These are phyloP conservation scores for Diplolepis rosae DNA, from an alignment of 2,888 invertebrate species.

Conservation along the genomic window DNA sequence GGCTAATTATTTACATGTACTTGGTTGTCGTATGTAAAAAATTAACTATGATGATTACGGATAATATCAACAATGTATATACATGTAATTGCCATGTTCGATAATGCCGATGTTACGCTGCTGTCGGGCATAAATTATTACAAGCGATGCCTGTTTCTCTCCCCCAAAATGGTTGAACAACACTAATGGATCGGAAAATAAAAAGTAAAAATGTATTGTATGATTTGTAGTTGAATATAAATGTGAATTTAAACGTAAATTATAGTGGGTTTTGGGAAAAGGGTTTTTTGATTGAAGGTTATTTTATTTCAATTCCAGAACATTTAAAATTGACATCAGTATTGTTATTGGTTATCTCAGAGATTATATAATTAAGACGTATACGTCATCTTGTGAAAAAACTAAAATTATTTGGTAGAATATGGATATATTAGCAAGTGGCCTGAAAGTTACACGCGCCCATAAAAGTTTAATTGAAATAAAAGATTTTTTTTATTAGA, in stretches of 20 bases:
- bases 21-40: conserved; percentile 51
- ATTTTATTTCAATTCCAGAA: neutral
- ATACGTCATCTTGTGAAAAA: too few relatives aligned
- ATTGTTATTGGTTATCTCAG: too few relatives aligned
- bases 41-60: conserved; percentile 59
- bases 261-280: neutral
- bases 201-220: neutral
- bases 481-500: too few relatives aligned
- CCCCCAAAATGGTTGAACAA: neutral
- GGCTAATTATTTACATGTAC: conserved; percentile 51
- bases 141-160: neutral
- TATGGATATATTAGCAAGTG: too few relatives aligned
- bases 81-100: conserved; percentile 57
- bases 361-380: too few relatives aligned
- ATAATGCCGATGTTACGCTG: conserved; percentile 31
- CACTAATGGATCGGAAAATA: neutral
- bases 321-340: too few relatives aligned
- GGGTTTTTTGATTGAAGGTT: neutral
- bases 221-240: neutral
- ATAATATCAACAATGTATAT: conserved; percentile 53
- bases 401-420: too few relatives aligned
- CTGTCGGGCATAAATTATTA: neutral
- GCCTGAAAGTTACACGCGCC: too few relatives aligned
- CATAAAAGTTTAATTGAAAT: too few relatives aligned
- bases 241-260: too few relatives aligned